Evolutionary conservation across 2,797 vertebrate genomes (phyloP).

Genomic region (Epinephelus awoara): DNA sequence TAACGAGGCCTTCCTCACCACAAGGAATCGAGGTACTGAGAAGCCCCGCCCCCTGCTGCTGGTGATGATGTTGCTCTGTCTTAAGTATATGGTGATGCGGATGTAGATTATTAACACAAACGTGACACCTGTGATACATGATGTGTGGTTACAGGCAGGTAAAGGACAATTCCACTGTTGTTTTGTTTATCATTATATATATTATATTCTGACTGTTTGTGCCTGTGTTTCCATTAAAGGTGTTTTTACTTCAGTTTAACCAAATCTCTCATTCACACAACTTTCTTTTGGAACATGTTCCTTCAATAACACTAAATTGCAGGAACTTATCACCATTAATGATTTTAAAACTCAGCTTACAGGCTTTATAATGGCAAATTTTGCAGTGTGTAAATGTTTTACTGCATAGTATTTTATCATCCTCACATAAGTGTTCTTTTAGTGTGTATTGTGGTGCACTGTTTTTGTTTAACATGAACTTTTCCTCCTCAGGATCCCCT

Average conservation of each 20-base stretch:
- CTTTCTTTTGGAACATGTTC: background rate
- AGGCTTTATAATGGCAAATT: no score
- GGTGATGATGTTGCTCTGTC: background rate
- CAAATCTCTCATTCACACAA: background rate
- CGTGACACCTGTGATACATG: background rate
- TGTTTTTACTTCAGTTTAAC: background rate
- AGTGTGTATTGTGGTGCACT: no score
- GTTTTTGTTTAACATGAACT: no score
- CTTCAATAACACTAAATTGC: background rate
- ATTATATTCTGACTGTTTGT: background rate
- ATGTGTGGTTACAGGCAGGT: background rate
- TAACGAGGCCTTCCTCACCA: background rate
- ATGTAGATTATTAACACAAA: background rate
- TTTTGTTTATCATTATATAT: background rate
- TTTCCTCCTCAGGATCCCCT: no score
- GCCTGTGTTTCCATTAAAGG: background rate
- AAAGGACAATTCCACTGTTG: background rate
- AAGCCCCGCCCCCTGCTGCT: background rate
- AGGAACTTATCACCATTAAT: no score
- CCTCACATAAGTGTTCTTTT: no score
- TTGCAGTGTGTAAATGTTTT: no score
- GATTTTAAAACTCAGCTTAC: no score
- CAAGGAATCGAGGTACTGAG: background rate
- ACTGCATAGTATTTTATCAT: no score
- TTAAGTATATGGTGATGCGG: constrained; percentile 1